phyloP scores from a whole-genome alignment of 1,140 invertebrate species.

The Pseudomyrmex dendroicus region DNA sequence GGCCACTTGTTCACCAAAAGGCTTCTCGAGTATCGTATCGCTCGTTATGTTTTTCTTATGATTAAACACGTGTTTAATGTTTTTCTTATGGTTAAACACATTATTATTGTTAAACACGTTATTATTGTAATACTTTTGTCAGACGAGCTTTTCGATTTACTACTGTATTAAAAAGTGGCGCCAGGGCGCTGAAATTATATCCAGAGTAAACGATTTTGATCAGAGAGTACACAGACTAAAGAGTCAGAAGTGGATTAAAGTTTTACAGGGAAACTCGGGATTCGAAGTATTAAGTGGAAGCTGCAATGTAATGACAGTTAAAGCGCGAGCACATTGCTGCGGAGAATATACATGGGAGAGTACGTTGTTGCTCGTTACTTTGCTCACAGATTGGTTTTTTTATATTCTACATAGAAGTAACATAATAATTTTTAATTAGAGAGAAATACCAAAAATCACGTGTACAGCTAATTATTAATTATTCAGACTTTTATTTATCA shows the following conservation, averaged over 20 bases:
- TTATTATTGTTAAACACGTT: no score
- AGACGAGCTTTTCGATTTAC: background rate
- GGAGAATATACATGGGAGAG: background rate
- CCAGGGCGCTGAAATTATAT: background rate
- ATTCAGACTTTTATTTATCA: constrained; percentile 1
- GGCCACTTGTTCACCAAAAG: constrained; percentile 44
- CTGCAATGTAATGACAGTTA: constrained; percentile 24
- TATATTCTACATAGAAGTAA: background rate
- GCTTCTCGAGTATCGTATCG: constrained; percentile 17
- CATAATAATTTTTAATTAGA: background rate
- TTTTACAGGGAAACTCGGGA: background rate
- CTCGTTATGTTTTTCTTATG: background rate
- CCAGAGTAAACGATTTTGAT: constrained; percentile 13
- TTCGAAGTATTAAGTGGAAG: constrained; percentile 26
- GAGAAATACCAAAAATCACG: no score
- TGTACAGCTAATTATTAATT: background rate
- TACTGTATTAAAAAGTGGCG: no score
- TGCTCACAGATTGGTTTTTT: background rate
- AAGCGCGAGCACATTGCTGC: background rate
- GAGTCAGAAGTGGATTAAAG: constrained; percentile 8
- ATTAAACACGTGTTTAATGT: background rate
- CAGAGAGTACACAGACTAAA: background rate
- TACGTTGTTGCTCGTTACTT: background rate
- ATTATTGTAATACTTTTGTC: background rate
- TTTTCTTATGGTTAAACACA: background rate